Conservation (phyloP, 2,113 vertebrate species). For the Mugil cephalus region DNA sequence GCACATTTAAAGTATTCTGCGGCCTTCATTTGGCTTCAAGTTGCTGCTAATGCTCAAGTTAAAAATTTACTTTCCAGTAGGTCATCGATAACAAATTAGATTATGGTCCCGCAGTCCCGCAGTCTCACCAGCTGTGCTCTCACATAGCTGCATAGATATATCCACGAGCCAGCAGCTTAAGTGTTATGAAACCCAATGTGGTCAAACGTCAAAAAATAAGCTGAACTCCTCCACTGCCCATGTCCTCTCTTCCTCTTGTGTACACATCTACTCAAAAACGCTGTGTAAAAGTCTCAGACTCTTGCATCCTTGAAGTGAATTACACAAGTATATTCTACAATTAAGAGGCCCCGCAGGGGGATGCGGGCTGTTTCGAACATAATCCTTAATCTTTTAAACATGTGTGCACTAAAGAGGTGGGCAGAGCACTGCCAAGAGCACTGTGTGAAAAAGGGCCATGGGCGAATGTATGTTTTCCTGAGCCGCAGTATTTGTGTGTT, state of each 20-base stretch:
- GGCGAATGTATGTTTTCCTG: slow-evolving; percentile 44
- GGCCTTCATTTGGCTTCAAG: no score
- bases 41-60: neutral
- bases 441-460: slow-evolving; percentile 41
- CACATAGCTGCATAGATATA: neutral
- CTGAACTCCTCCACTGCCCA: slow-evolving; percentile 6
- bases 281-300: slow-evolving; percentile 25
- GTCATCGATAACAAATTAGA: neutral
- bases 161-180: neutral
- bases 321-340: slow-evolving; percentile 34
- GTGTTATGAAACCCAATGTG: slow-evolving; percentile 18
- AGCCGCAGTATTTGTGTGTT: slow-evolving; percentile 29
- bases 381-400: slow-evolving; percentile 58
- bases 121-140: slow-evolving; percentile 4
- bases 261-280: slow-evolving; percentile 39
- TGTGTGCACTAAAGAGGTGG: slow-evolving; percentile 29
- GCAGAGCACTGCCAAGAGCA: slow-evolving; percentile 32
- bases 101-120: neutral
- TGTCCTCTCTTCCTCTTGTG: slow-evolving; percentile 16
- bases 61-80: neutral
- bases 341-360: slow-evolving; percentile 46
- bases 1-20: neutral
- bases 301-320: slow-evolving; percentile 49
- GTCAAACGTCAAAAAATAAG: slow-evolving; percentile 21
- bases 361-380: slow-evolving; percentile 13